phyloP scores from a whole-genome alignment of 2,888 invertebrate species.

The Keiferia lycopersicella region DNA sequence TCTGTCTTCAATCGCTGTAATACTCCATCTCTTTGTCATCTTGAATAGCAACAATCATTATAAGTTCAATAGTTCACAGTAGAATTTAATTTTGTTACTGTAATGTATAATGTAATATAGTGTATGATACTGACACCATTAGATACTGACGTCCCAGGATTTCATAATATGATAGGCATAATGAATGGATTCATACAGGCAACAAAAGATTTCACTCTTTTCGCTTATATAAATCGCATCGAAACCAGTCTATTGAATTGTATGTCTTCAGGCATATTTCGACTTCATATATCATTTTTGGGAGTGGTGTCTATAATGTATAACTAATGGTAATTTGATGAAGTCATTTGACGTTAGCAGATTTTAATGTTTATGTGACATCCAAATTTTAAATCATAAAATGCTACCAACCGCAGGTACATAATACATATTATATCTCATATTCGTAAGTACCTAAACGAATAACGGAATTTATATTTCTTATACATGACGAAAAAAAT shows the following conservation, averaged over 20 bases:
- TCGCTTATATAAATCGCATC: conserved; percentile 64
- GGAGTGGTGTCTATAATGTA: conserved; percentile 57
- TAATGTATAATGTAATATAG: neutral
- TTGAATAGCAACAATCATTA: conserved; percentile 1
- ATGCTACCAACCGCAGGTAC: neutral
- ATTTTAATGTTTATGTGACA: conserved; percentile 3
- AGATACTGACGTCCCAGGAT: conserved; percentile 2
- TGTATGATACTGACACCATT: neutral
- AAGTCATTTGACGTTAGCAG: conserved; percentile 61
- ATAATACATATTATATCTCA: too few relatives aligned
- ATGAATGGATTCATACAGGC: conserved; percentile 61
- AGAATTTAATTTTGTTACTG: conserved; percentile 1
- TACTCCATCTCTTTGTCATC: neutral
- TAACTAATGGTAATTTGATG: conserved; percentile 59
- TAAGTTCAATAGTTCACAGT: conserved; percentile 21
- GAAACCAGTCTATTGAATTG: conserved; percentile 53
- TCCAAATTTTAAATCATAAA: conserved; percentile 8
- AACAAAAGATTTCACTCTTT: conserved; percentile 69
- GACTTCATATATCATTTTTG: conserved; percentile 52
- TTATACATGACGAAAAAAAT: too few relatives aligned
- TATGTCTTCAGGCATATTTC: conserved; percentile 58
- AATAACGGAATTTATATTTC: too few relatives aligned
- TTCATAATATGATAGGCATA: conserved; percentile 24
- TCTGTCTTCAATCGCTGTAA: neutral
- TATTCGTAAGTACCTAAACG: too few relatives aligned